Evolutionary conservation across 2,888 invertebrate genomes (phyloP).

Genomic region (Drosophila nigritarsus): DNA sequence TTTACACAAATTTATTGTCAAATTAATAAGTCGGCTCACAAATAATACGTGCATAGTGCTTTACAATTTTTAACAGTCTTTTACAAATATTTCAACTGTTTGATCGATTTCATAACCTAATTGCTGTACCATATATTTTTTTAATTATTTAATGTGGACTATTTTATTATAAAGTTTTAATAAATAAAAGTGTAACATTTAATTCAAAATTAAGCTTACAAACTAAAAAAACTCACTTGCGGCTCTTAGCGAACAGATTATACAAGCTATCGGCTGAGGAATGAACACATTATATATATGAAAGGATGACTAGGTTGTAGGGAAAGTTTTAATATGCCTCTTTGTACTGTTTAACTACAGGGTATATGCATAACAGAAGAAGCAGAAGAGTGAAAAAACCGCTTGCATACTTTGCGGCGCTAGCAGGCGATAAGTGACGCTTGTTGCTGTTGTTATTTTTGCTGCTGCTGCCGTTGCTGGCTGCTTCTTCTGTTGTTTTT

Average conservation of each 20-base stretch:
- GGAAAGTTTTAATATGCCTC: background rate
- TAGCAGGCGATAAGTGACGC: conserved; percentile 75
- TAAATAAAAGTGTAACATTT: background rate
- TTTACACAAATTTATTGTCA: background rate
- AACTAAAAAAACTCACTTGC: background rate
- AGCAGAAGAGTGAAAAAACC: conserved; percentile 70
- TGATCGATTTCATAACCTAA: background rate
- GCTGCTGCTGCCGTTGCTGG: conserved; percentile 12
- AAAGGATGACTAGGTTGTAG: accelerated
- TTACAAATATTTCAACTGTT: background rate
- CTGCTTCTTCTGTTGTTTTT: conserved; percentile 27
- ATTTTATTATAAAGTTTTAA: background rate
- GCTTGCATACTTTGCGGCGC: conserved; percentile 75
- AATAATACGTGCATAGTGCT: background rate
- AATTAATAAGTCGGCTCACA: background rate
- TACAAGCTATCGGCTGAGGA: background rate
- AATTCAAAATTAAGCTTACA: background rate
- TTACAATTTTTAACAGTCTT: background rate
- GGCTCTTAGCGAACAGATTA: background rate
- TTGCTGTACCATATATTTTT: background rate
- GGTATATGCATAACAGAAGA: conserved; percentile 44
- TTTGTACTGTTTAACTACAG: background rate
- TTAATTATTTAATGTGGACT: background rate
- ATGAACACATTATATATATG: background rate
- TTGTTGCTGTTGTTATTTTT: conserved; percentile 58